Conservation (phyloP, 2,113 vertebrate genomes). For the Tachuris rubrigastra region DNA sequence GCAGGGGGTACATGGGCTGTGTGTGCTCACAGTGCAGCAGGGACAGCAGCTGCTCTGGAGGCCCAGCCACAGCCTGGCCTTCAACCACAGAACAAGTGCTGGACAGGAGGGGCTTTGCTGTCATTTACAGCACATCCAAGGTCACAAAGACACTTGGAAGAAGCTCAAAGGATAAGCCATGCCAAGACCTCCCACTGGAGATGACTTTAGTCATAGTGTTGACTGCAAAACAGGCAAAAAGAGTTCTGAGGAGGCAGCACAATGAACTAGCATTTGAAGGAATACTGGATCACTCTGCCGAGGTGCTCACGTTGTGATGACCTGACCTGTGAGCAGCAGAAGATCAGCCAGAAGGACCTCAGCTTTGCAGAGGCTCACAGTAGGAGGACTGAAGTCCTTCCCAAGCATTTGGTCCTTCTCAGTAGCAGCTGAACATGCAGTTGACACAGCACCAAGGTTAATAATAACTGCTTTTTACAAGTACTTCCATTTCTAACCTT, state of each 20-base stretch:
- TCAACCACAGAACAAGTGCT: fast-evolving
- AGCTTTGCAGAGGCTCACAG: not conserved
- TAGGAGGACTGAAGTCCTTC: not conserved
- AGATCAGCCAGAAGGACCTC: not conserved
- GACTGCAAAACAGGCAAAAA: not conserved
- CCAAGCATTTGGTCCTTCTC: not conserved
- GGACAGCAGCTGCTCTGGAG: not conserved
- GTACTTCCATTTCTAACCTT: not conserved
- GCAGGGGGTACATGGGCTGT: fast-evolving
- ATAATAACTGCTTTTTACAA: not conserved
- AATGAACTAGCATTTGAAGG: too few species aligned
- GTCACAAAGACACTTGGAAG: not conserved
- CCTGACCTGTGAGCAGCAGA: not conserved
- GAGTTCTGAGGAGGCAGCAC: not conserved
- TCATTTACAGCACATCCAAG: not conserved
- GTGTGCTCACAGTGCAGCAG: not conserved
- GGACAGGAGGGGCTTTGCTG: not conserved
- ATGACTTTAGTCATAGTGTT: not conserved
- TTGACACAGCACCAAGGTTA: not conserved
- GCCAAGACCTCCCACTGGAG: not conserved
- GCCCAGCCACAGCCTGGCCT: not conserved
- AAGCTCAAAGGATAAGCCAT: not conserved
- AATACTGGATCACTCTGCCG: not conserved
- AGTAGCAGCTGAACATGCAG: not conserved
- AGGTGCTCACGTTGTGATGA: not conserved